Evolutionary conservation across 2,888 invertebrate species (phyloP).

Genomic region (Cenopis cana): DNA sequence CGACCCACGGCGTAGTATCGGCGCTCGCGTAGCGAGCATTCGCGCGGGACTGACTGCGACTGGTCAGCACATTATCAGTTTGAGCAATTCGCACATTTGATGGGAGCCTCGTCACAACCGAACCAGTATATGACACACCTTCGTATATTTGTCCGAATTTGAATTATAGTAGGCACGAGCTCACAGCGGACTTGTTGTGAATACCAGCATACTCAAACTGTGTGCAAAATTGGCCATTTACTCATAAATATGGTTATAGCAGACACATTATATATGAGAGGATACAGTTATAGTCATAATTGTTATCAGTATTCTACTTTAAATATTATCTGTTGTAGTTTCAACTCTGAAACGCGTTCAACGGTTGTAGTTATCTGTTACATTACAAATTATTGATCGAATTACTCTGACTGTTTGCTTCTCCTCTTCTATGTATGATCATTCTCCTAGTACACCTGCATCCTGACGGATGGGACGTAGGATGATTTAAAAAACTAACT

Average conservation of each 20-base stretch:
- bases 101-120: background rate
- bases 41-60: conserved; percentile 15
- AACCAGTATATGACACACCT: background rate
- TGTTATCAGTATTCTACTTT: background rate
- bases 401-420: no score
- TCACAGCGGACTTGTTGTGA: background rate
- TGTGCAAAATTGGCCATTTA: background rate
- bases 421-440: no score
- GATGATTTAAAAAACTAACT: no score
- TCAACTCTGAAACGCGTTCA: conserved; percentile 3
- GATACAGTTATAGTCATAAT: background rate
- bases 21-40: conserved; percentile 3
- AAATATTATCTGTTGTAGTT: background rate
- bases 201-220: background rate
- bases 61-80: conserved; percentile 1
- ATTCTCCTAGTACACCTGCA: no score
- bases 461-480: no score
- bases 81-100: background rate
- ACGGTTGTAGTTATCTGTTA: background rate
- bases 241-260: background rate
- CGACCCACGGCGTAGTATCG: background rate
- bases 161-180: background rate
- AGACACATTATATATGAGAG: background rate
- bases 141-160: background rate
- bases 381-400: no score